Evolutionary conservation across 2,888 invertebrate species (phyloP).

Genomic region (Acholoe squamosa): DNA sequence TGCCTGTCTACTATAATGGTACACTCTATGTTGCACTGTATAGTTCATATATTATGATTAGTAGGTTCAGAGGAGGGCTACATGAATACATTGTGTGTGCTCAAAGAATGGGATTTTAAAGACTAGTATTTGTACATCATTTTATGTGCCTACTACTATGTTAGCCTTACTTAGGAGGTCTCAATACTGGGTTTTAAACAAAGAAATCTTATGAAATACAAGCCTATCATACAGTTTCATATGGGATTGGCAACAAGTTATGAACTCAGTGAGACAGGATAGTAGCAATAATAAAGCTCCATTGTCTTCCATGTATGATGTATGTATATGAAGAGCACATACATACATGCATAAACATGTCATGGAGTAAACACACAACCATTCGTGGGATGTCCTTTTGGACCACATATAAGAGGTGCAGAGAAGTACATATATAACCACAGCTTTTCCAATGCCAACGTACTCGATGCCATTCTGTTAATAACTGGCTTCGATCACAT

Average conservation of each 20-base stretch:
- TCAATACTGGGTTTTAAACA: too few species aligned
- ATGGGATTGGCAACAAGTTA: not conserved
- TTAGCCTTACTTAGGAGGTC: too few species aligned
- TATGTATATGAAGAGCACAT: slow-evolving; percentile 41
- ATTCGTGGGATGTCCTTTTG: not conserved
- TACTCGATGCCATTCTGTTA: slow-evolving; percentile 30
- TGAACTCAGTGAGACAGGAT: not conserved
- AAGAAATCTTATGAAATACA: not conserved
- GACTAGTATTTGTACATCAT: too few species aligned
- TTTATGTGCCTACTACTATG: not conserved
- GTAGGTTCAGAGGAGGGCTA: not conserved
- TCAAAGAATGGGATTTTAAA: too few species aligned
- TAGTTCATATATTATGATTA: not conserved
- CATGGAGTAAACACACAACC: slow-evolving; percentile 12
- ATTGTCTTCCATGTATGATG: slow-evolving; percentile 5
- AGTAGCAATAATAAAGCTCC: not conserved
- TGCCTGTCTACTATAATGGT: too few species aligned
- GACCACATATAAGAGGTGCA: slow-evolving; percentile 21
- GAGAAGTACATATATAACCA: not conserved
- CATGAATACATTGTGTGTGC: not conserved
- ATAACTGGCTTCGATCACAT: slow-evolving; percentile 38
- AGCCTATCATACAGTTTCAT: not conserved
- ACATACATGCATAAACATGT: slow-evolving; percentile 51
- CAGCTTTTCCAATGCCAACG: slow-evolving; percentile 9
- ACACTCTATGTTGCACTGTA: too few species aligned